Evolutionary conservation across 2,888 invertebrate genomes (phyloP).

Genomic region (Gymnoscelis rufifasciata): DNA sequence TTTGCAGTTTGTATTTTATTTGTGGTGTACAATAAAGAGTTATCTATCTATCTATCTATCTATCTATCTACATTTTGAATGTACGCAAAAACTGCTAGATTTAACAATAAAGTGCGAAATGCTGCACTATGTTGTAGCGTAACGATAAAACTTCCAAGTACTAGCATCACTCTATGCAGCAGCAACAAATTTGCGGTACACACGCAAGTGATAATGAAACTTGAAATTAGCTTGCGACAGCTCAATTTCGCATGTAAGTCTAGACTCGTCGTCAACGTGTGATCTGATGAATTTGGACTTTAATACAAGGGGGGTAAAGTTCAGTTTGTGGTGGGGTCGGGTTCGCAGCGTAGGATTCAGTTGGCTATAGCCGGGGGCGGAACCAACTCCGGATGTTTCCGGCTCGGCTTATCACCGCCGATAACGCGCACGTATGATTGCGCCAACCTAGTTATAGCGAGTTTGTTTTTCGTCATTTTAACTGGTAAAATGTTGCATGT

Average conservation of each 20-base stretch:
- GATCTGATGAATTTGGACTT: background rate
- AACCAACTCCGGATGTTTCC: conserved; percentile 52
- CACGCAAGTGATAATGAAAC: conserved; percentile 6
- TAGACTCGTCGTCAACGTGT: conserved; percentile 1
- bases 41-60: too few species aligned
- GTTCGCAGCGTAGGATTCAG: conserved; percentile 6
- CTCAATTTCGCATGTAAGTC: conserved; percentile 6
- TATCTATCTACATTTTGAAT: too few species aligned
- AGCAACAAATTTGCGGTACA: conserved; percentile 2
- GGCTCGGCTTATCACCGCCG: conserved; percentile 64
- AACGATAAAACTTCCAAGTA: conserved; percentile 2
- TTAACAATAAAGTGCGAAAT: conserved; percentile 1
- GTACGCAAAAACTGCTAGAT: background rate
- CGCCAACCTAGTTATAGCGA: conserved; percentile 20
- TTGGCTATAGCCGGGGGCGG: conserved; percentile 31
- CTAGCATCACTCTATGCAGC: conserved; percentile 6
- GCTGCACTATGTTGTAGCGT: background rate
- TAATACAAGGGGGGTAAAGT: conserved; percentile 2
- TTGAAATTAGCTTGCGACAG: conserved; percentile 1
- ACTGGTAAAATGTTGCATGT: conserved; percentile 12
- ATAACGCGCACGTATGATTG: conserved; percentile 51
- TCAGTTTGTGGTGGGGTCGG: conserved; percentile 5
- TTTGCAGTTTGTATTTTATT: too few species aligned
- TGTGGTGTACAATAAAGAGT: too few species aligned
- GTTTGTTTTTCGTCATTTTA: conserved; percentile 21